Evolutionary conservation across 2,113 vertebrate species (phyloP).

Genomic region (Lepus americanus): DNA sequence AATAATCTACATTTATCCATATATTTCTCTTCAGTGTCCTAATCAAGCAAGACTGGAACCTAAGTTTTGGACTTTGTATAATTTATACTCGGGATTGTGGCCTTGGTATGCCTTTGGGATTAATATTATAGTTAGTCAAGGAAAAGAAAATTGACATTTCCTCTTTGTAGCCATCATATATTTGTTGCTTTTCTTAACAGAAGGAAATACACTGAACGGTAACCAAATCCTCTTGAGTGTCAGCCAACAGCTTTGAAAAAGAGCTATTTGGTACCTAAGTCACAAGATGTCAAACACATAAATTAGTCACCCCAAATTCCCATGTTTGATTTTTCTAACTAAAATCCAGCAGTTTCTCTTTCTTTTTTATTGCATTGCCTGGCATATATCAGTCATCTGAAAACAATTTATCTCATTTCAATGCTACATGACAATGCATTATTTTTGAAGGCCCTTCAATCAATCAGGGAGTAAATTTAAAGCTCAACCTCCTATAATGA

Average conservation of each 20-base stretch:
- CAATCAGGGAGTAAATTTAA: slow-evolving; percentile 30
- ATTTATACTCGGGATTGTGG: neutral
- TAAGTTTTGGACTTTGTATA: slow-evolving; percentile 12
- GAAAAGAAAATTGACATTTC: neutral
- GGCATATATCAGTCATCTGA: neutral
- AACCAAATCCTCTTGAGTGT: slow-evolving; percentile 50
- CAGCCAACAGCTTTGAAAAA: slow-evolving; percentile 48
- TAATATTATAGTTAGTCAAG: neutral
- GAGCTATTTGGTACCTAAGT: neutral
- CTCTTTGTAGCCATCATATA: neutral
- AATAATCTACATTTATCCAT: neutral
- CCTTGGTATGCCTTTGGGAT: neutral
- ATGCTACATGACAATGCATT: neutral
- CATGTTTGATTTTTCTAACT: slow-evolving; percentile 25
- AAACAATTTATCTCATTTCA: slow-evolving; percentile 26
- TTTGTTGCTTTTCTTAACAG: slow-evolving; percentile 22
- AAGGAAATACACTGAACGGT: slow-evolving; percentile 28
- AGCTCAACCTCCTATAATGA: neutral
- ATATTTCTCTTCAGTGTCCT: neutral
- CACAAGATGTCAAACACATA: neutral
- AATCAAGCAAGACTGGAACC: neutral
- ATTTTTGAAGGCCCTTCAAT: slow-evolving; percentile 28
- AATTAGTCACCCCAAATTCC: neutral
- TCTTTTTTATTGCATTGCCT: slow-evolving; percentile 33
- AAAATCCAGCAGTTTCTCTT: slow-evolving; percentile 50